phyloP scores from a whole-genome alignment of 2,888 invertebrate species.

The Xestia ashworthii region DNA sequence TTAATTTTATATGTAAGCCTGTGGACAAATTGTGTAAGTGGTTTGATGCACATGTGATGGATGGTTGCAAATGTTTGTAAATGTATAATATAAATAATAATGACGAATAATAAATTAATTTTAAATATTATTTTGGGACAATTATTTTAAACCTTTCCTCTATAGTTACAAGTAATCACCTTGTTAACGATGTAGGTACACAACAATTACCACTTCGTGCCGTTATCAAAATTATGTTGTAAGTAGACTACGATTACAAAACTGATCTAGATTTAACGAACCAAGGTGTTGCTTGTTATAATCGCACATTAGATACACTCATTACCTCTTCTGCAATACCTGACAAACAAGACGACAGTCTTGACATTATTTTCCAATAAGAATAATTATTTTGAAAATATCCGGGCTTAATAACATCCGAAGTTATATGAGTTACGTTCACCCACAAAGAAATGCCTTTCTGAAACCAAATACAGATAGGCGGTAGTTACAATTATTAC shows the following conservation, averaged over 20 bases:
- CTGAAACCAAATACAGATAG: not conserved
- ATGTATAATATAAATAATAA: constrained; percentile 70
- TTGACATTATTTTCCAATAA: not conserved
- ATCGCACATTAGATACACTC: constrained; percentile 41
- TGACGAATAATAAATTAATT: constrained; percentile 85
- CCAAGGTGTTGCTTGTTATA: constrained; percentile 56
- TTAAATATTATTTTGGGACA: constrained; percentile 64
- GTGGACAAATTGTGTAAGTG: constrained; percentile 74
- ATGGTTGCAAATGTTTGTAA: constrained; percentile 76
- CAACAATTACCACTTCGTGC: constrained; percentile 35
- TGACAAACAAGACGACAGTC: not conserved
- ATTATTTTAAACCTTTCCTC: constrained; percentile 59
- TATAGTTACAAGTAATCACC: constrained; percentile 15
- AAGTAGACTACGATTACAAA: constrained; percentile 65
- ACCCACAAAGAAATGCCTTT: too few species aligned
- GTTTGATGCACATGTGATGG: constrained; percentile 69
- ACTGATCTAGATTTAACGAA: constrained; percentile 63
- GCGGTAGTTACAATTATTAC: not conserved
- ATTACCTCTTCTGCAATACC: constrained; percentile 38
- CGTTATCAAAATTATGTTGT: constrained; percentile 63
- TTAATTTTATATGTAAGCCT: constrained; percentile 74
- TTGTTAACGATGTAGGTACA: constrained; percentile 59
- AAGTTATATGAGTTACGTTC: too few species aligned
- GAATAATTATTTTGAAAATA: not conserved
- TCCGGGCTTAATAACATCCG: not conserved